Percentiles rank a stretch among this genome's conserved stretches.
Conservation (phyloP, 2,113 vertebrate species). For the Tragelaphus scriptus region DNA sequence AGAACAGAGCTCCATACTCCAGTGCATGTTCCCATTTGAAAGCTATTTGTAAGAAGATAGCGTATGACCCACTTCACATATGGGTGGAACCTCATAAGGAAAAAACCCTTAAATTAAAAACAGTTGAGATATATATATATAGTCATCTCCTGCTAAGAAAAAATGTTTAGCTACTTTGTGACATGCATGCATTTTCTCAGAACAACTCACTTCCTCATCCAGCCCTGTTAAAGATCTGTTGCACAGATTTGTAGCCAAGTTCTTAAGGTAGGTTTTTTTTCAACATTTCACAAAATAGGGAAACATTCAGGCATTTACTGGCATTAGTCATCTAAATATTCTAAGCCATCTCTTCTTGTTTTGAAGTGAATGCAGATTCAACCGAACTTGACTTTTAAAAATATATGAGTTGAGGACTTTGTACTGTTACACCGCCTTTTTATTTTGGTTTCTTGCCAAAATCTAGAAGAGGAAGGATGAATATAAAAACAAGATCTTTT, state of each 20-base stretch:
- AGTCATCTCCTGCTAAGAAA: conserved; percentile 9
- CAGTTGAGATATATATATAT: neutral
- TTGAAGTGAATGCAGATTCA: conserved; percentile 20
- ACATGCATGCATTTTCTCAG: conserved; percentile 1
- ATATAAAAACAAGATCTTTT: neutral
- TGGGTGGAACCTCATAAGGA: neutral
- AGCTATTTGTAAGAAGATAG: neutral
- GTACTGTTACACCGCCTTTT: neutral
- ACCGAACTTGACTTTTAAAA: conserved; percentile 27
- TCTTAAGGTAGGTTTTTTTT: neutral
- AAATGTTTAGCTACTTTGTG: neutral
- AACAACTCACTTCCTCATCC: neutral
- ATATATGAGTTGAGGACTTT: neutral
- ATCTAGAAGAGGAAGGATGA: neutral
- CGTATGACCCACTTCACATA: neutral
- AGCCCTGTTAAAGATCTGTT: neutral
- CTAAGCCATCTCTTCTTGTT: neutral
- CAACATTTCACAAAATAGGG: neutral
- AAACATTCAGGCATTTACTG: neutral
- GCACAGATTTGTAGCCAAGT: neutral
- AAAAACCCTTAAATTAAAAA: conserved; percentile 12
- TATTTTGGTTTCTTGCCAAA: neutral
- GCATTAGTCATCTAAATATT: neutral
- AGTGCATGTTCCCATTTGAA: neutral
- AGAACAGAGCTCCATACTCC: neutral